phyloP scores from a whole-genome alignment of 2,113 vertebrate genomes.

The Protomyctophum bolini region DNA sequence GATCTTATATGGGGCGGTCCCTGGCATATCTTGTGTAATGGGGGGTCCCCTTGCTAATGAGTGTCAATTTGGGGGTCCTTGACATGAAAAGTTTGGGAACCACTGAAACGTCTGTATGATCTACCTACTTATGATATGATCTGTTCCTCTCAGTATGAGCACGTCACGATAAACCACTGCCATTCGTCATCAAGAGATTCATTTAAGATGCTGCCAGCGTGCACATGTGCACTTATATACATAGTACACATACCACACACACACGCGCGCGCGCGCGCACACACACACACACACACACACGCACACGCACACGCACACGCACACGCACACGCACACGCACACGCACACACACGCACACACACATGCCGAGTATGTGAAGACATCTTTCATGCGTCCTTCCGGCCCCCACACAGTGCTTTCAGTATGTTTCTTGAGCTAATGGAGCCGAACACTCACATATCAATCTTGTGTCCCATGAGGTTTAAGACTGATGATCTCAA shows the following conservation, averaged over 20 bases:
- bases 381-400: too few species aligned
- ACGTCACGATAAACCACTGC: slow-evolving; percentile 1
- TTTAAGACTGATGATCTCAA: not conserved
- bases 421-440: not conserved
- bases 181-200: slow-evolving; percentile 35
- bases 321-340: slow-evolving; percentile 26
- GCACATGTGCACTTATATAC: slow-evolving; percentile 28
- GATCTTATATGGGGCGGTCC: too few species aligned
- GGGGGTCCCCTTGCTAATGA: too few species aligned
- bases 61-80: too few species aligned
- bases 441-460: not conserved
- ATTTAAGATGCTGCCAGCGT: slow-evolving; percentile 35
- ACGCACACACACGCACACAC: slow-evolving; percentile 21
- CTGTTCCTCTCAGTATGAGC: slow-evolving; percentile 11
- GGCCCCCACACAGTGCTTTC: not conserved
- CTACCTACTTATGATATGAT: too few species aligned
- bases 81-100: too few species aligned
- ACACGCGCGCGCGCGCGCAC: too few species aligned
- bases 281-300: too few species aligned
- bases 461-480: not conserved
- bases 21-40: too few species aligned
- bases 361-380: not conserved
- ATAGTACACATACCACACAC: slow-evolving; percentile 7
- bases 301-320: too few species aligned
- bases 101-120: too few species aligned